phyloP scores from a whole-genome alignment of 2,113 vertebrate genomes.

The Gobius niger region DNA sequence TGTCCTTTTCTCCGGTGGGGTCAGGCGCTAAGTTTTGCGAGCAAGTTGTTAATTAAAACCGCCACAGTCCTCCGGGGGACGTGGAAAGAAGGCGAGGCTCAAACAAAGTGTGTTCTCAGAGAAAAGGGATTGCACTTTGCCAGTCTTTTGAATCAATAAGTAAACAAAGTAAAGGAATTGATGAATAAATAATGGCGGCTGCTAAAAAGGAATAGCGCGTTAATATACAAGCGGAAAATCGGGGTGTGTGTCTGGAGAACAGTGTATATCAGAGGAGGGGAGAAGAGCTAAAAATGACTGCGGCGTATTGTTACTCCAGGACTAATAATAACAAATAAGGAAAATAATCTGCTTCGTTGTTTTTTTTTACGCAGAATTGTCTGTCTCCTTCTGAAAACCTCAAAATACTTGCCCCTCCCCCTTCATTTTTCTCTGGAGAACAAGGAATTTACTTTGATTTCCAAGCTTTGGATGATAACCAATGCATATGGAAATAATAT shows the following conservation, averaged over 20 bases:
- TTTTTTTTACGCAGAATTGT: too few species aligned
- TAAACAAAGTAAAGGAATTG: conserved; percentile 14
- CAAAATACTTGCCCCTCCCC: too few species aligned
- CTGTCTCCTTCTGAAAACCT: too few species aligned
- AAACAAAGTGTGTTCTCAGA: conserved; percentile 5
- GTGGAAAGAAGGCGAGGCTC: background rate
- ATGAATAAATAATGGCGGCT: background rate
- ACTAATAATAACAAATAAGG: background rate
- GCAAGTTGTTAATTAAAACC: conserved; percentile 14
- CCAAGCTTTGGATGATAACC: too few species aligned
- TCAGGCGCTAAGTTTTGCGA: conserved; percentile 9
- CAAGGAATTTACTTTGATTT: too few species aligned
- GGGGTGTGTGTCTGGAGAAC: background rate
- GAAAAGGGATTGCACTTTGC: conserved; percentile 1
- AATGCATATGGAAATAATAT: too few species aligned
- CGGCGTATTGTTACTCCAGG: too few species aligned
- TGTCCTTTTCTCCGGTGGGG: conserved; percentile 9
- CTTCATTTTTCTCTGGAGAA: too few species aligned
- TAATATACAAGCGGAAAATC: background rate
- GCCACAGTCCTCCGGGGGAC: background rate
- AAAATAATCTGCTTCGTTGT: background rate
- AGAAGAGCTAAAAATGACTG: too few species aligned
- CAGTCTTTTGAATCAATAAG: conserved; percentile 17
- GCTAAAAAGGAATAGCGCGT: background rate
- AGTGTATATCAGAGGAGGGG: too few species aligned